Evolutionary conservation across 2,113 vertebrate species (phyloP).

Genomic region (Aramus guarauna): DNA sequence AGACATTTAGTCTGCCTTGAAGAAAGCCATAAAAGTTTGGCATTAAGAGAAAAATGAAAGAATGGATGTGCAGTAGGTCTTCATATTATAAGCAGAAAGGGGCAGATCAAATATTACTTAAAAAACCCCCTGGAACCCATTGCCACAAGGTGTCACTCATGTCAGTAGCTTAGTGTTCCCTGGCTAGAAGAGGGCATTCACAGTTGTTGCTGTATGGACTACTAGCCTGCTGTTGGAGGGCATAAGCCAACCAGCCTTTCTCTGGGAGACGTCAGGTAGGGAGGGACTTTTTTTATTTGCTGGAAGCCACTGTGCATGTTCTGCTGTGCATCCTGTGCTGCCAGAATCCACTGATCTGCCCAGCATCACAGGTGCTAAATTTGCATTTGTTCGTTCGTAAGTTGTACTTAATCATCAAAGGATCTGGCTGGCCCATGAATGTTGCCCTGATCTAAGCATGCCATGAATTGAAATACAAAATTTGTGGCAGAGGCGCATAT

Average conservation of each 20-base stretch:
- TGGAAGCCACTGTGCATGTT: neutral
- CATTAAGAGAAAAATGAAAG: neutral
- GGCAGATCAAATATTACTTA: neutral
- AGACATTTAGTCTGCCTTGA: neutral
- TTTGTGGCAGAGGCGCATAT: neutral
- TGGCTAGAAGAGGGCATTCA: neutral
- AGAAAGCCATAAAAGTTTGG: neutral
- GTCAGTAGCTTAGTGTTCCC: neutral
- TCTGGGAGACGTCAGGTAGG: neutral
- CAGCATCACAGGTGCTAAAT: neutral
- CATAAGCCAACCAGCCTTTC: neutral
- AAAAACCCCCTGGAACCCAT: neutral
- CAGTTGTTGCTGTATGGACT: neutral
- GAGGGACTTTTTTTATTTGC: neutral
- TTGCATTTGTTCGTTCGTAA: neutral
- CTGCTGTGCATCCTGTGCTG: neutral
- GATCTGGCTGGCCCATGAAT: neutral
- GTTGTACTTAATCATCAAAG: neutral
- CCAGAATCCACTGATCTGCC: neutral
- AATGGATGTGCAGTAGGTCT: neutral
- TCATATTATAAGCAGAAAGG: neutral
- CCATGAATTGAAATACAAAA: neutral
- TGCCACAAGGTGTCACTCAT: constrained; percentile 52
- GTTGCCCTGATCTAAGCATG: neutral
- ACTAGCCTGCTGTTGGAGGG: neutral